Evolutionary conservation across 1,140 invertebrate genomes (phyloP).

Genomic region (Papilio xuthus): DNA sequence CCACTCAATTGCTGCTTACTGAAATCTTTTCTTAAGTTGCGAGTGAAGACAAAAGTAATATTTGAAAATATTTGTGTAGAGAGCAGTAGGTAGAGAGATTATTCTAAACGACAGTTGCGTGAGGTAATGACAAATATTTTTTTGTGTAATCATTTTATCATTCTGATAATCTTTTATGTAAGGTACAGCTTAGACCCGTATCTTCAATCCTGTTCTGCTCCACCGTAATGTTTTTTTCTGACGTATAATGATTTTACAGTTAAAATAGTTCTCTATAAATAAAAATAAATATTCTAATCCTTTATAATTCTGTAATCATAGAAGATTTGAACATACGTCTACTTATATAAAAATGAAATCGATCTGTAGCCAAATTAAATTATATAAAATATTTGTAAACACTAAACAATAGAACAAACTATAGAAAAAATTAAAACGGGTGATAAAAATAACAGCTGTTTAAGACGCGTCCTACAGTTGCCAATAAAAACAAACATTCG

Average conservation of each 20-base stretch:
- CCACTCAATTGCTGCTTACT: neutral
- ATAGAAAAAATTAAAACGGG: constrained; percentile 3
- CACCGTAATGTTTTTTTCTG: no score
- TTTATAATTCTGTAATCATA: neutral
- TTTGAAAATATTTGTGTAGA: no score
- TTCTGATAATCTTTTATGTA: no score
- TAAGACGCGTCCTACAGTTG: constrained; percentile 8
- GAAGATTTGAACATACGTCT: neutral
- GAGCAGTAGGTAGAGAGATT: no score
- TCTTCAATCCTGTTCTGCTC: no score
- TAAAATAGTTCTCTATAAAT: neutral
- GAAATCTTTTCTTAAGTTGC: neutral
- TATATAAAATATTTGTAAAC: constrained; percentile 19
- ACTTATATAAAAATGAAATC: neutral
- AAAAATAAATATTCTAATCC: neutral
- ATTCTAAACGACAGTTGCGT: no score
- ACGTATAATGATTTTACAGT: neutral
- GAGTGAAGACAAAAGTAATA: neutral
- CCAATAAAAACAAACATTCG: constrained; percentile 33
- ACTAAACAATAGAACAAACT: constrained; percentile 9
- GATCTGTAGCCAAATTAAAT: neutral
- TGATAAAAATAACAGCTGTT: constrained; percentile 27
- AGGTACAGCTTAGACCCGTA: no score
- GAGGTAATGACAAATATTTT: no score
- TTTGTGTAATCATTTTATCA: no score